A percentile compares a stretch with the other conserved stretches of the same genome.
phyloP scores from a whole-genome alignment of 2,888 invertebrate genomes.

The Polylopha cassiicola region DNA sequence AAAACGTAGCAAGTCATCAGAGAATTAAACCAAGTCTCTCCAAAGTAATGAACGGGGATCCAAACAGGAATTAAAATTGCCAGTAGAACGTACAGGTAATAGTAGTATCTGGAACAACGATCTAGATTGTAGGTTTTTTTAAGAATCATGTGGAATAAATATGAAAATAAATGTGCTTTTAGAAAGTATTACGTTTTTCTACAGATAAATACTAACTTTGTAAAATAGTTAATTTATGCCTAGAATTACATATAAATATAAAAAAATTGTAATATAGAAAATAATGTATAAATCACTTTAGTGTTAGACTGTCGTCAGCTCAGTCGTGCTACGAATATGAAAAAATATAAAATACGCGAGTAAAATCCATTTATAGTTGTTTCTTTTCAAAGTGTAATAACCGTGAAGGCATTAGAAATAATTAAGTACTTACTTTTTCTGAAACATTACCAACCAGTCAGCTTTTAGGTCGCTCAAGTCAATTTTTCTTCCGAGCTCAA shows the following conservation, averaged over 20 bases:
- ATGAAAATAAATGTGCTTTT: no score
- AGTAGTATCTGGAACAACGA: constrained; percentile 84
- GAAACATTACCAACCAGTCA: constrained; percentile 83
- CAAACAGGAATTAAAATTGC: constrained; percentile 79
- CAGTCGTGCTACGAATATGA: neutral
- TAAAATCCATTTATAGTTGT: neutral
- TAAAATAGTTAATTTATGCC: no score
- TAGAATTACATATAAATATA: no score
- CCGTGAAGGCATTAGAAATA: constrained; percentile 13
- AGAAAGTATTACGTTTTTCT: no score
- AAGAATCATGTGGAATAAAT: no score
- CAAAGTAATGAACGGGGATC: constrained; percentile 83
- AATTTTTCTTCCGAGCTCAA: constrained; percentile 76
- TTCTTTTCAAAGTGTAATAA: no score
- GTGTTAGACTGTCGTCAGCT: no score
- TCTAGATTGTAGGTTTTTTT: no score
- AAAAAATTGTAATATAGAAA: no score
- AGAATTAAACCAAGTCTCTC: constrained; percentile 79
- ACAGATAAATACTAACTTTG: no score
- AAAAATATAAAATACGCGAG: neutral
- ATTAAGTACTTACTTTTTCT: constrained; percentile 79
- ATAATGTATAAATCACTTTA: no score
- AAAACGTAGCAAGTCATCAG: constrained; percentile 79
- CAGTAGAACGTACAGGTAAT: constrained; percentile 74
- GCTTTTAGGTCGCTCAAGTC: constrained; percentile 81